Evolutionary conservation across 2,888 invertebrate genomes (phyloP), one percentile per base, ranked within the genome.

Genomic region (Drosophila subsilvestris): DNA sequence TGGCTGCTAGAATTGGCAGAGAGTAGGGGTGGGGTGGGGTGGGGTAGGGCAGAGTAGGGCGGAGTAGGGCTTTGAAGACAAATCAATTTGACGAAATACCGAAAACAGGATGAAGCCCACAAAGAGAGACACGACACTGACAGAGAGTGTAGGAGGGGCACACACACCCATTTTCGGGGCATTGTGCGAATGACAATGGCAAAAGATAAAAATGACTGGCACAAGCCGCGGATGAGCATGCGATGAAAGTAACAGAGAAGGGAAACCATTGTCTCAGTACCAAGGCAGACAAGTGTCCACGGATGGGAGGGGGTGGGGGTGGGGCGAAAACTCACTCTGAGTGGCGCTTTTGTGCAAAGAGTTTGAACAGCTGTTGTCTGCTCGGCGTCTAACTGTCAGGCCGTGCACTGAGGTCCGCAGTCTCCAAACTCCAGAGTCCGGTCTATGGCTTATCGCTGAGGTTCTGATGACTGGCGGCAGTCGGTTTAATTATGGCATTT

Each of bases 201-300:
- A 58, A 71, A 57, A 72, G 82, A 86, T 83, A 86, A 86, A 86
- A 86, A 80, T 68, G 86, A 79, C 86, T 83, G 80, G 80, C 80
- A 51, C 79, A 83, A 86, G 80, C 84, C 51, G 66, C 44, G 32
- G 48, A 22, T 17, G 5, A 48, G 53, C 55, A 32, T 25, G 53
- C 50, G 18, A 57, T 49, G 49, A 45, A 48, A 53, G 25, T 6
- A 25, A 25, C 25, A 6, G 25, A 25, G 25, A 6, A 6, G 25
- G 25, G 5, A 25, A 45, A 53, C 73, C 62, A 80, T 82, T 82
- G 82, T 82, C 55, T 66, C 66, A 55, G 66, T 20, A 71, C 62
- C 51, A 54, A 25, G 42, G 47, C 12, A 59, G 18, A 17, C 47
- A 25, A 25, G 25, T 25, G 6, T 25, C 25, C 25, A 25, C 5